Evolutionary conservation across 2,888 invertebrate genomes (phyloP), one percentile per base, ranked within the genome.

Genomic region (Netelia melanura): DNA sequence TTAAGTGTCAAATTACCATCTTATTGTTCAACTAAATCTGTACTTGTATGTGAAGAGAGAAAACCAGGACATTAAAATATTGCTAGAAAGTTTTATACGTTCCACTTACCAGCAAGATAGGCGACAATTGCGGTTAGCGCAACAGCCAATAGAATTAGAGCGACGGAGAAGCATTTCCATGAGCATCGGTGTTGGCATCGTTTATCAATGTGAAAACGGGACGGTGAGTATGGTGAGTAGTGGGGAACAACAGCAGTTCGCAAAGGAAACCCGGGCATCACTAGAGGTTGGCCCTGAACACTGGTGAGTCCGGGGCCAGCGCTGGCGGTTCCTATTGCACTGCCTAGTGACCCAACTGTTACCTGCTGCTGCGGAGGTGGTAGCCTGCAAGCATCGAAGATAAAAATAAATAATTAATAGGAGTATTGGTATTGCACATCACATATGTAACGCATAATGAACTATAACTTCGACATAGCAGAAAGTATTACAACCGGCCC

Each of bases 141-240:
- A 93, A 98, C 97, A 93, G 97, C 97, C 92, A 98, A 95, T 94
- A 98, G 96, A 94, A 98, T 98, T 95, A 98, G 97, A 91, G 97
- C 97, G 94, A 99, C 98, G 94, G 98, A 98, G 94, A 98, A 97
- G 94, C 98, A 98, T 95, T 98, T 98, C 99, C 99, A 99, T 93
- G 98, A 98, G 95, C 98, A 98, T 90, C 98, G 96, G 94, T 98
- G 98, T 94, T 97, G 97, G 95, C 98, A 98, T 90, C 98, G 96
- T 95, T 98, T 98, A 95, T 98, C 98, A 95, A 98, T 97, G 95
- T 98, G 98, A 95, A 98, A 98, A 94, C 98, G 96, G 93, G 98
- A 98, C 93, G 98, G 98, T 91, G 98, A 98, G 95, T 98, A 98
- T 88, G 98, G 97, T 94, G 97, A 97, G 91, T 98, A 97, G 94